phyloP scores from a whole-genome alignment of 2,113 vertebrate genomes.

The Machaerirhynchus nigripectus region DNA sequence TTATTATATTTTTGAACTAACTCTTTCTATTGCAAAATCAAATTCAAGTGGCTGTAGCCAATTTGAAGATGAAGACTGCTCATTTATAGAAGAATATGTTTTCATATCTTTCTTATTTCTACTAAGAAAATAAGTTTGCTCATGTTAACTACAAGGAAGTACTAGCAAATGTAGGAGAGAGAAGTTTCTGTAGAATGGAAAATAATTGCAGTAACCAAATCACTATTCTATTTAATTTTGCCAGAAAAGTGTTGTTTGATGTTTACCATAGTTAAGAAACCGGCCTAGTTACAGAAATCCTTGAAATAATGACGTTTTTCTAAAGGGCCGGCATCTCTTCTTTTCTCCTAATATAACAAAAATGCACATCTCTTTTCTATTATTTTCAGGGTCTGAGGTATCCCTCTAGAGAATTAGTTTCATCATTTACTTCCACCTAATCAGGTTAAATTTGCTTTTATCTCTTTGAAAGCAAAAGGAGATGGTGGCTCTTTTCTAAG shows the following conservation, averaged over 20 bases:
- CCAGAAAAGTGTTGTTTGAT: neutral
- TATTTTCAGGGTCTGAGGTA: neutral
- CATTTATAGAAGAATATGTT: neutral
- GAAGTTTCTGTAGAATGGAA: neutral
- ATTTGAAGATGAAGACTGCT: neutral
- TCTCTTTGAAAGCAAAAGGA: neutral
- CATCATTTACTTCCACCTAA: slow-evolving; percentile 2
- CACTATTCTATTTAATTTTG: neutral
- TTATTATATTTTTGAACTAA: neutral
- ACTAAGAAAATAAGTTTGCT: neutral
- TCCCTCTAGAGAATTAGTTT: neutral
- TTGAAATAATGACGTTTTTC: neutral
- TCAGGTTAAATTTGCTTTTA: slow-evolving; percentile 24
- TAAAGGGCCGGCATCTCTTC: neutral
- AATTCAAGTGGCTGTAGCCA: neutral
- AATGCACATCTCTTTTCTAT: neutral
- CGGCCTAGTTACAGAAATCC: neutral
- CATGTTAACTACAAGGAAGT: neutral
- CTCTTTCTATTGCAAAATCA: neutral
- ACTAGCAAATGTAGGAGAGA: neutral
- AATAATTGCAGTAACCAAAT: neutral
- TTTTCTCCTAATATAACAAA: neutral
- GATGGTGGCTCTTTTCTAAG: neutral
- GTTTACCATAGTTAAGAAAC: neutral
- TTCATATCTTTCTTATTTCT: neutral